Percentiles rank a stretch among this genome's conserved stretches.
Evolutionary conservation across 2,797 vertebrate genomes (phyloP).

Genomic region (Scolopax rusticola): DNA sequence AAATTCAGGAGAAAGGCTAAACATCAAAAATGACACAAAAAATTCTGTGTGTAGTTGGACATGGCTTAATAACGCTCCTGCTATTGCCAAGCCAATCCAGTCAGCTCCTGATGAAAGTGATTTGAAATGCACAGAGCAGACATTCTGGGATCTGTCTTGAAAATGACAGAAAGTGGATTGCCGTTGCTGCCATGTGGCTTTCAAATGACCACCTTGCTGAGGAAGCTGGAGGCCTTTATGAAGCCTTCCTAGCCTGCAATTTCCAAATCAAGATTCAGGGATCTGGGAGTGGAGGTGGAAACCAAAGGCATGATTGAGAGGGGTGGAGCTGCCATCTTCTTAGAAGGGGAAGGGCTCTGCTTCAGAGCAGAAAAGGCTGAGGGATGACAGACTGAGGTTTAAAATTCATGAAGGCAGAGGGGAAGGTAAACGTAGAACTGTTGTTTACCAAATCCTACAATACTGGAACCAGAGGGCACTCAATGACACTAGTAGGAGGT

Average conservation of each 20-base stretch:
- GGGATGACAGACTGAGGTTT: background rate
- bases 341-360: background rate
- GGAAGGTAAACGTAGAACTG: background rate
- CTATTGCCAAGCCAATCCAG: background rate
- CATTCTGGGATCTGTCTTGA: background rate
- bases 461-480: background rate
- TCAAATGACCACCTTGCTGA: background rate
- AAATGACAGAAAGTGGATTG: background rate
- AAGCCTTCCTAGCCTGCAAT: background rate
- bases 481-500: background rate
- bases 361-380: background rate
- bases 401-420: background rate
- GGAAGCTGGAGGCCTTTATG: background rate
- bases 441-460: background rate
- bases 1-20: background rate
- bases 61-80: background rate
- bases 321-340: background rate
- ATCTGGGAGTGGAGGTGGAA: background rate
- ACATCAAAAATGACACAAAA: background rate
- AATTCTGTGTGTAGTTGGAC: background rate
- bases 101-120: background rate
- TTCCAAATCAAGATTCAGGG: background rate
- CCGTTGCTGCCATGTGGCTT: background rate
- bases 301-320: background rate
- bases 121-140: background rate